Conservation (phyloP, 37 sponge, comb jelly and placozoan genomes). For the Eunapius fragilis region DNA sequence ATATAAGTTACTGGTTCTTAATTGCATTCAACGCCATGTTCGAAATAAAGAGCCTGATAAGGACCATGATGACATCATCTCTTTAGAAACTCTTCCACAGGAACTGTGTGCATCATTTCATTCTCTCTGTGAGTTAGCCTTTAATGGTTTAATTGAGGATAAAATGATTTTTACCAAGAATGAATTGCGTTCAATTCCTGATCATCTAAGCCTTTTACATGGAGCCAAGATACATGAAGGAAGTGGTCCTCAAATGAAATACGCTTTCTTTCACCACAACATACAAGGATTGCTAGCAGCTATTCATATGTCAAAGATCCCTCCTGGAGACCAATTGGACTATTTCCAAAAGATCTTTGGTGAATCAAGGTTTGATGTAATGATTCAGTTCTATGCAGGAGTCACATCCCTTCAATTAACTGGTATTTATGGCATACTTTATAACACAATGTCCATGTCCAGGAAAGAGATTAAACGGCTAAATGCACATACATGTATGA, state of each 20-base stretch:
- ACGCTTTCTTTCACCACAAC: no score
- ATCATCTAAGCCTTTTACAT: no score
- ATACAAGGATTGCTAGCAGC: not conserved
- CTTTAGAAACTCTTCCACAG: not conserved
- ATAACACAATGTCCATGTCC: no score
- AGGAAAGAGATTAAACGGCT: no score
- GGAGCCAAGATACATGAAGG: no score
- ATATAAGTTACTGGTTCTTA: not conserved
- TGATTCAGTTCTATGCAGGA: slow-evolving; percentile 9
- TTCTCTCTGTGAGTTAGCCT: not conserved
- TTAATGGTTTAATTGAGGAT: not conserved
- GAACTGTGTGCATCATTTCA: not conserved
- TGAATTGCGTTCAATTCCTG: not conserved
- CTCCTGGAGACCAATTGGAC: not conserved
- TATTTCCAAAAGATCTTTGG: not conserved
- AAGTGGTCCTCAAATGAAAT: no score
- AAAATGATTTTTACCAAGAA: not conserved
- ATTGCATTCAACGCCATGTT: not conserved
- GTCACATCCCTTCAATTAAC: not conserved
- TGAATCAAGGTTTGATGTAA: not conserved
- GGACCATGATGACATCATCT: not conserved
- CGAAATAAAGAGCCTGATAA: not conserved
- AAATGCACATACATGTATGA: no score
- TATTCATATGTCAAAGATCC: not conserved
- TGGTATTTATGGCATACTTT: not conserved